A percentile compares a stretch with the other conserved stretches of the same genome.
These are phyloP conservation scores for Hyposoter dolosus DNA, from an alignment of 2,888 invertebrate species.

Conservation along the genomic window DNA sequence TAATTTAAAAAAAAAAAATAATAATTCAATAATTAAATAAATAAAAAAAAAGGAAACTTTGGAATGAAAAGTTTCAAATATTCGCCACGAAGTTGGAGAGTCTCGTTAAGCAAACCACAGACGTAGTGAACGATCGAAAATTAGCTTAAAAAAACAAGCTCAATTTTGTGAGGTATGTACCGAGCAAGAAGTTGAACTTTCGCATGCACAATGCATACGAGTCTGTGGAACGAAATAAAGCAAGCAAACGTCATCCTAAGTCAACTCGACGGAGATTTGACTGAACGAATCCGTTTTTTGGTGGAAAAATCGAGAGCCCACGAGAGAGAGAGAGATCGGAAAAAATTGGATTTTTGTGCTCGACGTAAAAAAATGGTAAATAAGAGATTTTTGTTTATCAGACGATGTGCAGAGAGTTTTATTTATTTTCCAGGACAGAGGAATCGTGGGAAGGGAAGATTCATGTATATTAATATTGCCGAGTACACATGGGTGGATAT, in stretches of 20 bases:
- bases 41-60: background rate
- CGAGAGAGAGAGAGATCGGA: background rate
- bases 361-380: background rate
- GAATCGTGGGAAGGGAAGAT: no score
- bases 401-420: background rate
- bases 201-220: background rate
- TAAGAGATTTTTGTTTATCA: constrained; percentile 1
- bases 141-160: background rate
- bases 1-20: background rate
- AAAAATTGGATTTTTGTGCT: background rate
- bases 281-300: background rate
- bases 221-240: background rate
- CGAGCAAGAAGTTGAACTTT: background rate
- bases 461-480: constrained; percentile 33
- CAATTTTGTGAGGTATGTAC: background rate
- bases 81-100: no score
- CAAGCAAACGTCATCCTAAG: background rate
- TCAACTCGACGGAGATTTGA: background rate
- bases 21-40: background rate
- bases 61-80: no score
- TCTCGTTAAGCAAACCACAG: no score
- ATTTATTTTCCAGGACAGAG: constrained; percentile 11
- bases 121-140: background rate
- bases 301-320: background rate
- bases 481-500: constrained; percentile 40